These are phyloP conservation scores for Spisula subtruncata DNA, from an alignment of 2,888 invertebrate species.

Conservation along the genomic window DNA sequence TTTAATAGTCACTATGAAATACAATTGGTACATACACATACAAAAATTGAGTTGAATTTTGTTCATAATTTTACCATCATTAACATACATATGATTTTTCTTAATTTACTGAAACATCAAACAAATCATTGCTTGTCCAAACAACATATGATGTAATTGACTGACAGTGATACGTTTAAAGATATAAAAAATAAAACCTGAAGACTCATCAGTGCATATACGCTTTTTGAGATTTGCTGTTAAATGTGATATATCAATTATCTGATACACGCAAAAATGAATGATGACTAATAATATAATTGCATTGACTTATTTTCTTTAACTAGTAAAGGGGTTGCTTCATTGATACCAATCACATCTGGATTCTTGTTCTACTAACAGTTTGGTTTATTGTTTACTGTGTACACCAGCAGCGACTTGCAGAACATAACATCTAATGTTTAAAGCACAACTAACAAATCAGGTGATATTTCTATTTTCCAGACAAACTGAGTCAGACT, in stretches of 20 bases:
- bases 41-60: neutral
- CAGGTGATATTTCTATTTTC: neutral
- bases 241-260: neutral
- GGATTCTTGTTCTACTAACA: neutral
- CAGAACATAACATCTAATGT: neutral
- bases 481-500: neutral
- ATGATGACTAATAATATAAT: neutral
- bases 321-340: neutral
- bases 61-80: neutral
- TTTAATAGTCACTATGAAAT: conserved; percentile 27
- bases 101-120: neutral
- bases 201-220: neutral
- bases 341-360: neutral
- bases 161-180: neutral
- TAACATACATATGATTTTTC: neutral
- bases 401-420: no score
- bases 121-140: neutral
- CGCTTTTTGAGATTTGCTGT: no score
- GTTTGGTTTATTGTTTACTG: neutral
- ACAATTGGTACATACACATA: conserved; percentile 15
- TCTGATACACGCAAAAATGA: neutral
- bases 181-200: neutral
- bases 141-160: neutral
- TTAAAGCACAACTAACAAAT: neutral
- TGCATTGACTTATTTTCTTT: neutral